Evolutionary conservation across 2,797 vertebrate species (phyloP).

Genomic region (Pachyuromys duprasi): DNA sequence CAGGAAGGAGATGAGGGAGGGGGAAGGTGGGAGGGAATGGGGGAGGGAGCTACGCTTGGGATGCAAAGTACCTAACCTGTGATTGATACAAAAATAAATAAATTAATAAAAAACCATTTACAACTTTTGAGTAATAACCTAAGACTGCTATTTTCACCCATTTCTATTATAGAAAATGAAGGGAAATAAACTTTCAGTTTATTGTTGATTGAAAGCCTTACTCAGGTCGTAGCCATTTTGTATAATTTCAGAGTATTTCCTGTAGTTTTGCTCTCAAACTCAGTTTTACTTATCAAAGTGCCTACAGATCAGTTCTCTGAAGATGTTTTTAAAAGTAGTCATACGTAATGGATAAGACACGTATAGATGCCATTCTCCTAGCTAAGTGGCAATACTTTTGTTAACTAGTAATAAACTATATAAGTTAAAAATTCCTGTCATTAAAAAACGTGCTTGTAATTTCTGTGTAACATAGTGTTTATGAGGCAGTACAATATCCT

Average conservation of each 20-base stretch:
- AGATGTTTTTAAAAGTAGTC: neutral
- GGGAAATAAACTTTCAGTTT: neutral
- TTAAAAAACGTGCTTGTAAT: slow-evolving; percentile 29
- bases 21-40: too few species aligned
- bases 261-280: slow-evolving; percentile 35
- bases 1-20: too few species aligned
- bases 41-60: too few species aligned
- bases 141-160: neutral
- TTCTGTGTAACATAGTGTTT: neutral
- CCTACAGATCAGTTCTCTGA: neutral
- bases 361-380: neutral
- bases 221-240: neutral
- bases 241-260: slow-evolving; percentile 10
- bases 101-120: too few species aligned
- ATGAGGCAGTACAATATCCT: neutral
- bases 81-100: too few species aligned
- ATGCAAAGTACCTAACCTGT: too few species aligned
- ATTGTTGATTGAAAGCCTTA: slow-evolving; percentile 23
- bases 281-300: slow-evolving; percentile 16
- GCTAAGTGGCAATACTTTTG: slow-evolving; percentile 27
- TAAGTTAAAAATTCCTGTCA: slow-evolving; percentile 2
- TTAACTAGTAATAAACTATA: slow-evolving; percentile 28
- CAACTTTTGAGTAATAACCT: neutral
- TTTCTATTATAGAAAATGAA: slow-evolving; percentile 27
- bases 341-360: neutral